Conservation (phyloP, 2,797 vertebrate genomes). For the Caiman crocodilus region DNA sequence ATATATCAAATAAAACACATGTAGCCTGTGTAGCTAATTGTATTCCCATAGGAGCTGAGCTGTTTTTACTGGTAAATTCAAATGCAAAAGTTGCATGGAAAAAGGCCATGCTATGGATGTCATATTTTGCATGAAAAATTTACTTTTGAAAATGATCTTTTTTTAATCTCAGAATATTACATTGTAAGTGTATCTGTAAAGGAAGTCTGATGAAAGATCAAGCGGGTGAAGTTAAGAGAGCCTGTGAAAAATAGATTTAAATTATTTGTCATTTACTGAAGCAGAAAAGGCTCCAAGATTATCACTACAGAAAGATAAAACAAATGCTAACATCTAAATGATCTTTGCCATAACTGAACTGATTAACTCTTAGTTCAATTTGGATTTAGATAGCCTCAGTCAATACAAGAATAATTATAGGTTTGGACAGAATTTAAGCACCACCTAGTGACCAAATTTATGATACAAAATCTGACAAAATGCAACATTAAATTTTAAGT, state of each 20-base stretch:
- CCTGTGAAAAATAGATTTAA: neutral
- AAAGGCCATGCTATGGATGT: neutral
- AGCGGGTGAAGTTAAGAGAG: neutral
- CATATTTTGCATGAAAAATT: neutral
- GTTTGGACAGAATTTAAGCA: constrained; percentile 30
- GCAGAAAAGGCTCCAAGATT: neutral
- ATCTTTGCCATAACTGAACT: neutral
- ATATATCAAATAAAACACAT: neutral
- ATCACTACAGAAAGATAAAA: neutral
- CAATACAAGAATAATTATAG: rapidly evolving
- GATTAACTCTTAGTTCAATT: neutral
- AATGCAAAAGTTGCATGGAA: neutral
- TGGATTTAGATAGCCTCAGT: no score
- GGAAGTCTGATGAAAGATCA: neutral
- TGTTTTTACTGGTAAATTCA: neutral
- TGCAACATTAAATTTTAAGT: neutral
- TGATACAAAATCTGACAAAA: neutral
- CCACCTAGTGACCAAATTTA: constrained; percentile 62
- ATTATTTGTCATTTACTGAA: neutral
- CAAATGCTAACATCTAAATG: constrained; percentile 19
- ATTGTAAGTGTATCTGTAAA: neutral
- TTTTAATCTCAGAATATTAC: neutral
- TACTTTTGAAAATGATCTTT: neutral
- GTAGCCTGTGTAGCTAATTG: neutral
- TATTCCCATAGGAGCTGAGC: neutral